Conservation (phyloP, 2,888 invertebrate species). For the Drosophila helvetica region DNA sequence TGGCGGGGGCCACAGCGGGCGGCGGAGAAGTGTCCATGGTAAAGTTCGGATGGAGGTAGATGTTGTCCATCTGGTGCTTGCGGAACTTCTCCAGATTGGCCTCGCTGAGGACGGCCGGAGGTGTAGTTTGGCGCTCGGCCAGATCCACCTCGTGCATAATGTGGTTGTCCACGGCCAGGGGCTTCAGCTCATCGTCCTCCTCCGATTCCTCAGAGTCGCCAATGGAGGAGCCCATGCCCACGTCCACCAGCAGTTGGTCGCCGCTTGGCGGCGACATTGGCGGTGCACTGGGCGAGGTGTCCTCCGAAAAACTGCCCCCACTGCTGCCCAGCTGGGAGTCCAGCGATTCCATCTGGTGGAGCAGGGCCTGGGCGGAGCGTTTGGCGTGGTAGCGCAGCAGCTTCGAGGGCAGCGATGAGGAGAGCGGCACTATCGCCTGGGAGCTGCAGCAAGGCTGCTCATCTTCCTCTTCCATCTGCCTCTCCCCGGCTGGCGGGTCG, state of each 20-base stretch:
- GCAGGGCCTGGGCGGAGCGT: constrained; percentile 77
- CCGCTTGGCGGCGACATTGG: constrained; percentile 63
- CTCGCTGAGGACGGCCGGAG: constrained; percentile 74
- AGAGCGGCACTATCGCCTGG: constrained; percentile 81
- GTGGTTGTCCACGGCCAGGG: constrained; percentile 83
- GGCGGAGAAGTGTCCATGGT: constrained; percentile 71
- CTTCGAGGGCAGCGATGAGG: constrained; percentile 82
- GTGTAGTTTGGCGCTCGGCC: constrained; percentile 44
- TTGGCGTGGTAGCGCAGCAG: constrained; percentile 80
- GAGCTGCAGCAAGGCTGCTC: constrained; percentile 69
- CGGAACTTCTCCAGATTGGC: constrained; percentile 81
- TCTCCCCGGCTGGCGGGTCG: background rate
- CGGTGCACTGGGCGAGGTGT: constrained; percentile 58
- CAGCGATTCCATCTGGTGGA: constrained; percentile 70
- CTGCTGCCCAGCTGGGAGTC: constrained; percentile 80
- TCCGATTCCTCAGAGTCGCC: constrained; percentile 82
- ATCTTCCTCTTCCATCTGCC: constrained; percentile 21
- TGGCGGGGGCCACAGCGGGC: constrained; percentile 70
- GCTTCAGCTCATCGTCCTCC: constrained; percentile 83
- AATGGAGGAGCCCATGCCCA: constrained; percentile 80
- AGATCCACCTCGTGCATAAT: constrained; percentile 77
- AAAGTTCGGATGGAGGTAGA: constrained; percentile 81
- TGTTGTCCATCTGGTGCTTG: constrained; percentile 79
- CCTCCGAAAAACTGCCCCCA: constrained; percentile 37
- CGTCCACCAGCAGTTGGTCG: constrained; percentile 76